Conservation (phyloP, 2,888 invertebrate species). For the Dichetophora obliterata region DNA sequence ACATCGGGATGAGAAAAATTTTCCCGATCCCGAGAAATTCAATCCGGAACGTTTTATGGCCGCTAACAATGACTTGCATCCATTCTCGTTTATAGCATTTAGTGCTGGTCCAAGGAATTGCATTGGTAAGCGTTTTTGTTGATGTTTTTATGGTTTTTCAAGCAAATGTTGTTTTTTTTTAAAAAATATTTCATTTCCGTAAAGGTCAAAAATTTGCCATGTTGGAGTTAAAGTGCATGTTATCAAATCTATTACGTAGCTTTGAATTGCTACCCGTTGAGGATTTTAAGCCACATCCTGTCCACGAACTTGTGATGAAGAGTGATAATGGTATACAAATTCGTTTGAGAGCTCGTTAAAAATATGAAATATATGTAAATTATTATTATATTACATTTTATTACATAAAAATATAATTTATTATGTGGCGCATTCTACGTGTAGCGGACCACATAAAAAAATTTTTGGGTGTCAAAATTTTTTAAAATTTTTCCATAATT, state of each 20-base stretch:
- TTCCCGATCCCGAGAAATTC: constrained; percentile 70
- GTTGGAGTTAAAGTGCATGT: constrained; percentile 72
- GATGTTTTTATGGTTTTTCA: constrained; percentile 66
- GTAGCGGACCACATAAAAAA: no score
- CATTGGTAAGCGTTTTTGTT: constrained; percentile 57
- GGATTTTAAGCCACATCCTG: constrained; percentile 56
- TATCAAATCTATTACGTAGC: constrained; percentile 72
- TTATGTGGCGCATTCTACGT: no score
- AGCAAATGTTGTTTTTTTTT: not conserved
- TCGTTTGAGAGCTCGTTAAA: constrained; percentile 56
- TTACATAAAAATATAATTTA: no score
- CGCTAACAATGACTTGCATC: constrained; percentile 59
- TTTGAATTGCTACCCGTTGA: constrained; percentile 68
- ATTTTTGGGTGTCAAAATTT: no score
- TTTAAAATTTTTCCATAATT: no score
- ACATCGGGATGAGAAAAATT: constrained; percentile 70
- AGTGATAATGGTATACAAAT: constrained; percentile 66
- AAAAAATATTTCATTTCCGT: not conserved
- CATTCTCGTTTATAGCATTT: constrained; percentile 65
- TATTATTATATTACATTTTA: no score
- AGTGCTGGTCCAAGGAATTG: constrained; percentile 68
- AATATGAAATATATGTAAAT: not conserved
- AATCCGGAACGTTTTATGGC: constrained; percentile 65
- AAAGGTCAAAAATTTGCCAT: constrained; percentile 71
- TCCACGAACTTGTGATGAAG: constrained; percentile 65